These are phyloP conservation scores for Bellardia bayeri DNA, from an alignment of 2,888 invertebrate genomes.

Conservation along the genomic window DNA sequence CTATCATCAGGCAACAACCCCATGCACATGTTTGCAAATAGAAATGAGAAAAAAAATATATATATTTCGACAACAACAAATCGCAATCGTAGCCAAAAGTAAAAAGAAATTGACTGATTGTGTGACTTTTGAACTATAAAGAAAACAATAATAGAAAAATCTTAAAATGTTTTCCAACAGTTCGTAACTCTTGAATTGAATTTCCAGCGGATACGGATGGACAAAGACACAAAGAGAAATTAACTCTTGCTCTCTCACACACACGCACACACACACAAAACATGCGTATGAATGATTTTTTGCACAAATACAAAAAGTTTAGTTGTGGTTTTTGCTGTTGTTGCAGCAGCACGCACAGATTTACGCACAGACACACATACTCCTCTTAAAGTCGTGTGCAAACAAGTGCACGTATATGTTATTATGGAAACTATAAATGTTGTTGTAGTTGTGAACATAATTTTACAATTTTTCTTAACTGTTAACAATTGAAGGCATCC, in stretches of 20 bases:
- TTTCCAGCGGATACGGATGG: constrained; percentile 56
- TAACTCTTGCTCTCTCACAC: neutral
- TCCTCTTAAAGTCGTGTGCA: neutral
- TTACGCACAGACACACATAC: constrained; percentile 26
- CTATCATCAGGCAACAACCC: constrained; percentile 12
- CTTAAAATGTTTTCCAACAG: constrained; percentile 17
- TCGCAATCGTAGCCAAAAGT: neutral
- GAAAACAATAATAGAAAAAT: neutral
- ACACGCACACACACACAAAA: neutral
- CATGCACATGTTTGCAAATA: neutral
- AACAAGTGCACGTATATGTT: too few relatives aligned
- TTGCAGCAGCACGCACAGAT: constrained; percentile 14
- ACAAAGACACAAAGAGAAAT: constrained; percentile 17
- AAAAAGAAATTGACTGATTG: constrained; percentile 54
- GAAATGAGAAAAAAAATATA: neutral
- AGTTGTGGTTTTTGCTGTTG: neutral
- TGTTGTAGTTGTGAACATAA: too few relatives aligned
- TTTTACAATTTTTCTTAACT: too few relatives aligned
- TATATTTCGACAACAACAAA: neutral
- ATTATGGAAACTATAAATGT: too few relatives aligned
- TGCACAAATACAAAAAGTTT: neutral
- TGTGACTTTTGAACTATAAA: constrained; percentile 52
- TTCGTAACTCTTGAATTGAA: constrained; percentile 12
- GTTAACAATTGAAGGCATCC: too few relatives aligned
- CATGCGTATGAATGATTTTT: constrained; percentile 28